phyloP scores from a whole-genome alignment of 2,888 invertebrate species.

The Drosophila helvetica region DNA sequence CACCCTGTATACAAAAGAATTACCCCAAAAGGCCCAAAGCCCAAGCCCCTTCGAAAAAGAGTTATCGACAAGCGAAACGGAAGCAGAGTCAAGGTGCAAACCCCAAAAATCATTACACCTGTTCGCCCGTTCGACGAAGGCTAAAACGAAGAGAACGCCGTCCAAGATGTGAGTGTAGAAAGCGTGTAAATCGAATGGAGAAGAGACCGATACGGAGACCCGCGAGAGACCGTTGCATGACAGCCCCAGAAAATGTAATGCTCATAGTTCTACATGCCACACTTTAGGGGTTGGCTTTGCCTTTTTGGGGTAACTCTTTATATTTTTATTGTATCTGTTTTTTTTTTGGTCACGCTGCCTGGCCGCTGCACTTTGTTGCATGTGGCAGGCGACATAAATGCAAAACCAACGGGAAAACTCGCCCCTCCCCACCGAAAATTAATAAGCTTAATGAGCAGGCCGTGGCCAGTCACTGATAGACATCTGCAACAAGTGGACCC shows the following conservation, averaged over 20 bases:
- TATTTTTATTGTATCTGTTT: constrained; percentile 20
- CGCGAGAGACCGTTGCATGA: constrained; percentile 1
- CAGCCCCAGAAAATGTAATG: constrained; percentile 44
- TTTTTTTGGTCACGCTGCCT: constrained; percentile 63
- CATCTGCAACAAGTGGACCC: constrained; percentile 57
- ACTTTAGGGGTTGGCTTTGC: constrained; percentile 33
- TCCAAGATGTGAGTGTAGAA: constrained; percentile 52
- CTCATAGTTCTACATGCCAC: constrained; percentile 32
- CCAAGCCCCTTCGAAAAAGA: constrained; percentile 32
- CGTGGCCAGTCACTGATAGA: constrained; percentile 38
- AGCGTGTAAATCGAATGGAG: constrained; percentile 67
- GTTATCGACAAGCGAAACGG: constrained; percentile 64
- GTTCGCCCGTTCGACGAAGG: constrained; percentile 47
- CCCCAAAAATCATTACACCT: constrained; percentile 77
- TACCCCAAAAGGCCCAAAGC: background rate
- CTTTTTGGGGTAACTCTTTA: constrained; percentile 12
- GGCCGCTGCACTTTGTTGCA: constrained; percentile 53
- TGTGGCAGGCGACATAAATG: constrained; percentile 55
- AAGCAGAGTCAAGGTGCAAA: constrained; percentile 77
- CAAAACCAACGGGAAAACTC: constrained; percentile 34
- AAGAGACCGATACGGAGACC: constrained; percentile 24
- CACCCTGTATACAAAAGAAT: constrained; percentile 58
- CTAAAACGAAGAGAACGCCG: constrained; percentile 9
- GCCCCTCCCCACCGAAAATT: constrained; percentile 55
- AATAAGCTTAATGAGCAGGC: constrained; percentile 70